phyloP scores from a whole-genome alignment of 1,140 invertebrate genomes.

The Magallana gigas region DNA sequence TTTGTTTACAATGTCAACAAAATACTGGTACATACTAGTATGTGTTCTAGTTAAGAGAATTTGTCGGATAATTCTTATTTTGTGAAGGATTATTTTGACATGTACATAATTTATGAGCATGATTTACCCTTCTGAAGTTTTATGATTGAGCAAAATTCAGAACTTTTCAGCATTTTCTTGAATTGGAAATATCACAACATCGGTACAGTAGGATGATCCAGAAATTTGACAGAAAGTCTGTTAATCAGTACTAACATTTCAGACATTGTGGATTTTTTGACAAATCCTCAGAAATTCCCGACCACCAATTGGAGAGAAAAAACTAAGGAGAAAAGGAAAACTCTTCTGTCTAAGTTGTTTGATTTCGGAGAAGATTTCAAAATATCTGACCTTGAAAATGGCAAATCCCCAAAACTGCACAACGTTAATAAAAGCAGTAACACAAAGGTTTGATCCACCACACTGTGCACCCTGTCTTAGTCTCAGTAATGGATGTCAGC shows the following conservation, averaged over 20 bases:
- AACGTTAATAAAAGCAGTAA: conserved; percentile 6
- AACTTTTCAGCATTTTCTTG: no score
- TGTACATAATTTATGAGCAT: no score
- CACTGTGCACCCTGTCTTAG: background rate
- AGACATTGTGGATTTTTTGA: conserved; percentile 13
- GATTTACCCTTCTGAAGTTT: no score
- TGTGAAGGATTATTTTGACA: no score
- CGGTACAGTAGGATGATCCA: no score
- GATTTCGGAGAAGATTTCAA: background rate
- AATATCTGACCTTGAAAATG: background rate
- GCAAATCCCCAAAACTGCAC: background rate
- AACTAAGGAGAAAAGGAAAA: conserved; percentile 40
- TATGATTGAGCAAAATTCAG: no score
- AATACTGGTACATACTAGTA: no score
- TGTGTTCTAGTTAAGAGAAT: no score
- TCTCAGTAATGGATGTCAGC: background rate
- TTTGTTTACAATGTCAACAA: no score
- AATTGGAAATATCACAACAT: no score
- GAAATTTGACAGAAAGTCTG: no score
- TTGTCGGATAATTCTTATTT: no score
- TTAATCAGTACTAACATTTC: background rate
- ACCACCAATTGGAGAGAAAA: background rate
- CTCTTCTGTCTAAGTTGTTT: conserved; percentile 33
- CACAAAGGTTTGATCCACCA: background rate
- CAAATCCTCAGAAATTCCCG: conserved; percentile 18